These are phyloP conservation scores for Pterocles burchelli DNA, from an alignment of 2,113 vertebrate species.

Conservation along the genomic window DNA sequence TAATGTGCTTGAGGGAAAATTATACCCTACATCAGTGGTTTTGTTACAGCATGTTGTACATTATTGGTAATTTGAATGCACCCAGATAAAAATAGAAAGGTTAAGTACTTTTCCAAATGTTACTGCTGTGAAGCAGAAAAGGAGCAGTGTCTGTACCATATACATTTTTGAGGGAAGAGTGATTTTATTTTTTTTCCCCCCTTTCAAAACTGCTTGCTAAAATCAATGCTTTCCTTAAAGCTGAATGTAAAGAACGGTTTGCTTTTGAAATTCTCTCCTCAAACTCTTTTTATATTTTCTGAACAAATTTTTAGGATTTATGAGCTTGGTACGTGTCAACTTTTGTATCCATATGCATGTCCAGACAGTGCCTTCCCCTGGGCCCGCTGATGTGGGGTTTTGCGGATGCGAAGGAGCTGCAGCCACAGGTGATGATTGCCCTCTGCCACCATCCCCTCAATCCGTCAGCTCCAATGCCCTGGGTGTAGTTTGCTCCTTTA, in stretches of 20 bases:
- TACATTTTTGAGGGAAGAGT: background rate
- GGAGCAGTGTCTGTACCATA: background rate
- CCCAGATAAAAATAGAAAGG: constrained; percentile 70
- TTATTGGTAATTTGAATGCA: constrained; percentile 72
- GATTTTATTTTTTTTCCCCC: background rate
- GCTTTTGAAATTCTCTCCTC: background rate
- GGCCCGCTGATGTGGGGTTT: background rate
- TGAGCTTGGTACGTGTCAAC: background rate
- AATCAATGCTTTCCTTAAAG: background rate
- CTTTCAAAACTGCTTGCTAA: background rate
- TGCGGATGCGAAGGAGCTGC: background rate
- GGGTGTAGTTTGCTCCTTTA: background rate
- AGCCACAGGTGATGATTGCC: background rate
- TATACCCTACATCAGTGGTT: constrained; percentile 70
- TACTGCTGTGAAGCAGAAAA: constrained; percentile 54
- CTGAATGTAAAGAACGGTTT: background rate
- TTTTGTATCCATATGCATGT: background rate
- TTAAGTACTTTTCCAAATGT: constrained; percentile 62
- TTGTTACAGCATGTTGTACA: constrained; percentile 64
- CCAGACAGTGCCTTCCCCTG: background rate
- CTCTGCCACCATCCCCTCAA: background rate
- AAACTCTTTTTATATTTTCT: background rate
- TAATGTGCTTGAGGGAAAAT: constrained; percentile 72
- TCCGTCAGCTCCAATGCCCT: rapidly evolving
- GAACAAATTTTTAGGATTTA: background rate